These are phyloP conservation scores for Hemistola chrysoprasaria DNA, from an alignment of 2,888 invertebrate genomes.

Conservation along the genomic window DNA sequence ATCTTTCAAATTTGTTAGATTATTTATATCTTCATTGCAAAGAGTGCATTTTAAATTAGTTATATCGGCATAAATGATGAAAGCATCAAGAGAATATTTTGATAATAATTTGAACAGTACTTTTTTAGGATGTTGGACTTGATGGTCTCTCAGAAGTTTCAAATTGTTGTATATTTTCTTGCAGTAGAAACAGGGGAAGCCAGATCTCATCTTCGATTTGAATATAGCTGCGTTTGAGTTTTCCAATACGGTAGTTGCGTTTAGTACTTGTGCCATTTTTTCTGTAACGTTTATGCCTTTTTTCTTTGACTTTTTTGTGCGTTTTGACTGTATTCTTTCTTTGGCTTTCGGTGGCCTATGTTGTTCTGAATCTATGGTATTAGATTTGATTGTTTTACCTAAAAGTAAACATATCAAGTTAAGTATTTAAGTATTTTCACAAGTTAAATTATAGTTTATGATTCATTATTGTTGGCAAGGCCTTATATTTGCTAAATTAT, in stretches of 20 bases:
- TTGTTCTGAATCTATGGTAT: too few relatives aligned
- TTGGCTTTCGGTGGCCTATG: too few relatives aligned
- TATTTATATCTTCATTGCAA: conserved; percentile 42
- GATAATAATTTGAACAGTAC: conserved; percentile 36
- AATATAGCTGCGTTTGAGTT: conserved; percentile 60
- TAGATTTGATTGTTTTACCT: conserved; percentile 12
- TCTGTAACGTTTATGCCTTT: conserved; percentile 40
- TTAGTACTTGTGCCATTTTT: conserved; percentile 54
- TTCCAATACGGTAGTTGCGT: conserved; percentile 49
- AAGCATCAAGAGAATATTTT: conserved; percentile 52
- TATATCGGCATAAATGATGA: conserved; percentile 64
- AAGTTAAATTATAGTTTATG: too few relatives aligned
- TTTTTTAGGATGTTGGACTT: conserved; percentile 43
- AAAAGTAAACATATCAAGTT: neutral
- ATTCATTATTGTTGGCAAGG: too few relatives aligned
- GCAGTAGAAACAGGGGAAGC: conserved; percentile 69
- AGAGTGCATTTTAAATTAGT: conserved; percentile 54
- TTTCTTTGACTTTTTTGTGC: conserved; percentile 14
- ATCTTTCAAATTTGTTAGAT: conserved; percentile 50
- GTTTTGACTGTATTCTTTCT: neutral
- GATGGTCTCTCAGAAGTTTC: conserved; percentile 43
- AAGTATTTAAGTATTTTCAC: too few relatives aligned
- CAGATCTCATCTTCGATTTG: conserved; percentile 52
- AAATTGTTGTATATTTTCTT: conserved; percentile 50
- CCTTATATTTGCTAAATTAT: too few relatives aligned